These are phyloP conservation scores for Phorcus lineatus DNA, from an alignment of 2,888 invertebrate species.

Conservation along the genomic window DNA sequence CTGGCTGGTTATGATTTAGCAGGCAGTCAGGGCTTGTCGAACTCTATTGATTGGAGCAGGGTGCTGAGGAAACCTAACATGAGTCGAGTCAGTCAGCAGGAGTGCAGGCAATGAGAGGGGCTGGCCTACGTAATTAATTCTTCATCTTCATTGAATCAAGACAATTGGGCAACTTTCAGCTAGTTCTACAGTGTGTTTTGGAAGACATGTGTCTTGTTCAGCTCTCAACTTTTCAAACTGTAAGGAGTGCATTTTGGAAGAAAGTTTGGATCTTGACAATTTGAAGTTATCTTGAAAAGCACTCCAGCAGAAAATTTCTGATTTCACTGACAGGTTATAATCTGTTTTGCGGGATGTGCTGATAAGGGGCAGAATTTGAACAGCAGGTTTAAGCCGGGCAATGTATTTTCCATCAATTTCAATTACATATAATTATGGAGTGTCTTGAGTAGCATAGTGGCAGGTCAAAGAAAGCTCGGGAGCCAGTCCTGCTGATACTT, in stretches of 20 bases:
- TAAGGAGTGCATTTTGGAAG: not conserved
- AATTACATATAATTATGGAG: not conserved
- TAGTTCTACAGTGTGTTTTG: not conserved
- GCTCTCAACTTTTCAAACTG: not conserved
- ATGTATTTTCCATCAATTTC: conserved; percentile 7
- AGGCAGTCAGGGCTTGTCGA: not conserved
- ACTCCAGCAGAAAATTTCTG: not conserved
- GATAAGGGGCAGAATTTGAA: not conserved
- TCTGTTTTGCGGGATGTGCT: not conserved
- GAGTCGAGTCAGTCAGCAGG: not conserved
- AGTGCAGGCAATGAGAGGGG: not conserved
- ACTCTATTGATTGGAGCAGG: not conserved
- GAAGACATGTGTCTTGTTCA: not conserved
- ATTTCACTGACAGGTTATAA: not conserved
- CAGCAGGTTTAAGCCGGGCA: not conserved
- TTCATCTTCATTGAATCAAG: not conserved
- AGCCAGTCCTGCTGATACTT: too few relatives aligned
- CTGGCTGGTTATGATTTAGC: conserved; percentile 1
- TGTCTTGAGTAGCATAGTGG: not conserved
- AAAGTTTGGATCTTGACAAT: not conserved
- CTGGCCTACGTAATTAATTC: not conserved
- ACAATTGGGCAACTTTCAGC: not conserved
- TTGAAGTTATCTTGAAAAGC: not conserved
- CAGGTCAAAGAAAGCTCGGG: not conserved
- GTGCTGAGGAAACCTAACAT: not conserved